A percentile compares a stretch with the other conserved stretches of the same genome.
These are phyloP conservation scores for Tetranychus urticae DNA, from an alignment of 1,140 invertebrate species.

Conservation along the genomic window DNA sequence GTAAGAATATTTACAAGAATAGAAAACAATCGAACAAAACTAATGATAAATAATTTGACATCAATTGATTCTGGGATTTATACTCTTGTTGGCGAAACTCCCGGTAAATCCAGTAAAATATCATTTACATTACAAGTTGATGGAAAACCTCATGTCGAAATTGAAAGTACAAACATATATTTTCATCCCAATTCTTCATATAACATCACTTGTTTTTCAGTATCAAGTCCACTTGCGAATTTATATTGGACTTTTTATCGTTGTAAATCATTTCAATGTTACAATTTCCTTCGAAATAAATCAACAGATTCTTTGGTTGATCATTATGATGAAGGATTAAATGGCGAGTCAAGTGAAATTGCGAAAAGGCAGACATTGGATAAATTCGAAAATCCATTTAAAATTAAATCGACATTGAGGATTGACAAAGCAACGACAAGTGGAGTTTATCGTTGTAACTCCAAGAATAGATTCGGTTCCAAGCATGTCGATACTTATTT, in stretches of 20 bases:
- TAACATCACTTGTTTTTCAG: slow-evolving; percentile 6
- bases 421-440: not conserved
- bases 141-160: slow-evolving; percentile 5
- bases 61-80: slow-evolving; percentile 8
- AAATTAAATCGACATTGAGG: not conserved
- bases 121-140: slow-evolving; percentile 5
- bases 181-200: slow-evolving; percentile 1
- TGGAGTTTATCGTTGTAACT: not conserved
- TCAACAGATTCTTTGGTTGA: not conserved
- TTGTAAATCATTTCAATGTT: slow-evolving; percentile 7
- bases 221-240: slow-evolving; percentile 3
- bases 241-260: slow-evolving; percentile 8
- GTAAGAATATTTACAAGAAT: too few relatives aligned
- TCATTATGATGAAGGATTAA: not conserved
- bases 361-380: not conserved
- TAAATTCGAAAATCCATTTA: not conserved
- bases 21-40: not conserved
- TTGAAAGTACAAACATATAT: slow-evolving; percentile 2
- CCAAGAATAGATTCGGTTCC: not conserved
- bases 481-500: not conserved
- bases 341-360: not conserved
- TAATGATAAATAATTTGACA: not conserved
- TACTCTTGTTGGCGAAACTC: slow-evolving; percentile 4
- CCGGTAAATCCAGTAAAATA: slow-evolving; percentile 4
- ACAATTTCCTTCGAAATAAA: not conserved